phyloP scores from a whole-genome alignment of 2,113 vertebrate species.

The Charadrius vociferus region DNA sequence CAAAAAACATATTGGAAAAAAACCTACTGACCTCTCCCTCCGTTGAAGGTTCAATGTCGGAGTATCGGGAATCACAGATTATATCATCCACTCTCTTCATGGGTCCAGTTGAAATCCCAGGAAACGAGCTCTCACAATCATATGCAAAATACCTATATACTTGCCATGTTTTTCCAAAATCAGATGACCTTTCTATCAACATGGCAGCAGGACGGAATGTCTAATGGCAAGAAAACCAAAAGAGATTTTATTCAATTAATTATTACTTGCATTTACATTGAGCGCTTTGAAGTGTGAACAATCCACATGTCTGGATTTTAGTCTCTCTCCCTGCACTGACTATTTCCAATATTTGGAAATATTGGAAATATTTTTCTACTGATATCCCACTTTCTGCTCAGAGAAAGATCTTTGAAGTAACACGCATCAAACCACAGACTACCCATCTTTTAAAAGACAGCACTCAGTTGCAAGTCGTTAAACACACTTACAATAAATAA shows the following conservation, averaged over 20 bases:
- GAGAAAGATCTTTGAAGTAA: not conserved
- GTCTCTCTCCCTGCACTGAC: not conserved
- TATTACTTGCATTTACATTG: not conserved
- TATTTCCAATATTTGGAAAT: not conserved
- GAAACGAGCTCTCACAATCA: conserved; percentile 92
- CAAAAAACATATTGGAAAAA: not conserved
- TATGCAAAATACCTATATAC: conserved; percentile 97
- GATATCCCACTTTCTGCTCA: not conserved
- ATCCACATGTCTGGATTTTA: not conserved
- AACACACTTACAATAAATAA: not conserved
- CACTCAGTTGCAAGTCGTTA: not conserved
- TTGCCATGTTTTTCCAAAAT: conserved; percentile 92
- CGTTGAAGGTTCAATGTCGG: conserved; percentile 95
- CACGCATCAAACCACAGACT: not conserved
- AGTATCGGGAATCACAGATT: conserved; percentile 95
- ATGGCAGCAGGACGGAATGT: conserved; percentile 96
- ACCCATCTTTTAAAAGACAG: not conserved
- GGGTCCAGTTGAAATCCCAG: conserved; percentile 83
- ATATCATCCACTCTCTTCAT: conserved; percentile 96
- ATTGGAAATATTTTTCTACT: not conserved
- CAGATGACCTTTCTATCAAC: conserved; percentile 94
- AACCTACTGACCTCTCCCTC: conserved; percentile 89
- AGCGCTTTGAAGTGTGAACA: not conserved
- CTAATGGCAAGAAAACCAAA: conserved; percentile 62
- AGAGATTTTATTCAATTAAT: not conserved